Evolutionary conservation across 2,113 vertebrate genomes (phyloP).

Genomic region (Rhadina sibilatrix): DNA sequence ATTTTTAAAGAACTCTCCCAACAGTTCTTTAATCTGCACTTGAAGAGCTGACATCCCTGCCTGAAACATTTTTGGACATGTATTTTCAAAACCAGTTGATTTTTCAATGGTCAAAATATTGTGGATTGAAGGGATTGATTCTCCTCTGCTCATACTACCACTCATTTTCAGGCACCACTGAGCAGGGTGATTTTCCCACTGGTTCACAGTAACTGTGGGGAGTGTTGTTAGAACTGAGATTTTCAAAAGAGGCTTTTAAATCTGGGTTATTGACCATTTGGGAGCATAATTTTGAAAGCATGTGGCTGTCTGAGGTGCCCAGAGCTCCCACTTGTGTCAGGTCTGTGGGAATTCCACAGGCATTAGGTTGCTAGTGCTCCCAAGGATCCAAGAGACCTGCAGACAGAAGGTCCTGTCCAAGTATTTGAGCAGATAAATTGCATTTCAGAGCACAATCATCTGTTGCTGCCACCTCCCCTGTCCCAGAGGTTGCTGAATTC

Average conservation of each 20-base stretch:
- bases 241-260: not conserved
- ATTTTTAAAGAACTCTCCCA: not conserved
- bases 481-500: not conserved
- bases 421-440: not conserved
- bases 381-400: not conserved
- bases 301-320: not conserved
- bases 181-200: not conserved
- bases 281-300: not conserved
- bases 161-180: not conserved
- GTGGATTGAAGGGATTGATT: not conserved
- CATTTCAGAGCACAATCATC: not conserved
- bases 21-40: not conserved
- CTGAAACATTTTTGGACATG: not conserved
- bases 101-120: not conserved
- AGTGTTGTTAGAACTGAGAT: not conserved
- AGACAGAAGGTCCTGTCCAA: not conserved
- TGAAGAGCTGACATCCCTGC: not conserved
- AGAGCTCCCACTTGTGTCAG: not conserved
- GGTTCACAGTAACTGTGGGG: accelerated
- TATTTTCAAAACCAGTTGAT: not conserved
- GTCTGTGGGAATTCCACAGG: accelerated
- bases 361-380: not conserved
- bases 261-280: not conserved
- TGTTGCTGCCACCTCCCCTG: not conserved
- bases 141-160: not conserved